A percentile compares a stretch with the other conserved stretches of the same genome.
phyloP scores from a whole-genome alignment of 2,797 vertebrate genomes.

The Pangasius sanitwongsei region DNA sequence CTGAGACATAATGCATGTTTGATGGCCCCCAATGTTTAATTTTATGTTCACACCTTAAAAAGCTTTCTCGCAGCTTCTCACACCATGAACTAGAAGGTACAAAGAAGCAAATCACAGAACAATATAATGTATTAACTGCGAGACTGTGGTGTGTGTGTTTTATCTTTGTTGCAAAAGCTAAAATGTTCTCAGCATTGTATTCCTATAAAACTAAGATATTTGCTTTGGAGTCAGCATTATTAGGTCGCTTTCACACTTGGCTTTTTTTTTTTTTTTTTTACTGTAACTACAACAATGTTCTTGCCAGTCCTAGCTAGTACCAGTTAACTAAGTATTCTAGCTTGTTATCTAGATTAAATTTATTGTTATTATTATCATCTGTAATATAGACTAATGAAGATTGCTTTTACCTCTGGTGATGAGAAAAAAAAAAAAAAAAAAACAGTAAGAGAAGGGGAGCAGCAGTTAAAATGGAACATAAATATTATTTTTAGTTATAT shows the following conservation, averaged over 20 bases:
- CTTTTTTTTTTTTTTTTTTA: not conserved
- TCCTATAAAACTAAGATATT: not conserved
- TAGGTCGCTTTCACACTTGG: not conserved
- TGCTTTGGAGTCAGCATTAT: not conserved
- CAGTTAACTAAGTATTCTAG: not conserved
- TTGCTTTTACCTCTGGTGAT: not conserved
- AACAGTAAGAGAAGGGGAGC: not conserved
- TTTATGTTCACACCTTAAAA: too few relatives aligned
- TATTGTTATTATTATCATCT: not conserved
- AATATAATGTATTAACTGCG: not conserved
- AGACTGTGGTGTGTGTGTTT: not conserved
- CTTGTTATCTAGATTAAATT: not conserved
- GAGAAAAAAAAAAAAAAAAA: not conserved
- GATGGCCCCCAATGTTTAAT: not conserved
- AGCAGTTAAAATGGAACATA: not conserved
- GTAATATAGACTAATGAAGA: not conserved
- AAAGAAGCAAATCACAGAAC: conserved; percentile 9
- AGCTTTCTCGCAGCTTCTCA: too few relatives aligned
- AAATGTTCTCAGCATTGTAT: not conserved
- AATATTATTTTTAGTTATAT: not conserved
- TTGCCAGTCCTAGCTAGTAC: not conserved
- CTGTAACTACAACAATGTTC: not conserved
- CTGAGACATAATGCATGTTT: not conserved
- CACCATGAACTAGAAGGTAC: not conserved
- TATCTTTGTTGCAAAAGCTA: not conserved